These are phyloP conservation scores for Acleris sparsana DNA, from an alignment of 2,888 invertebrate species.

Conservation along the genomic window DNA sequence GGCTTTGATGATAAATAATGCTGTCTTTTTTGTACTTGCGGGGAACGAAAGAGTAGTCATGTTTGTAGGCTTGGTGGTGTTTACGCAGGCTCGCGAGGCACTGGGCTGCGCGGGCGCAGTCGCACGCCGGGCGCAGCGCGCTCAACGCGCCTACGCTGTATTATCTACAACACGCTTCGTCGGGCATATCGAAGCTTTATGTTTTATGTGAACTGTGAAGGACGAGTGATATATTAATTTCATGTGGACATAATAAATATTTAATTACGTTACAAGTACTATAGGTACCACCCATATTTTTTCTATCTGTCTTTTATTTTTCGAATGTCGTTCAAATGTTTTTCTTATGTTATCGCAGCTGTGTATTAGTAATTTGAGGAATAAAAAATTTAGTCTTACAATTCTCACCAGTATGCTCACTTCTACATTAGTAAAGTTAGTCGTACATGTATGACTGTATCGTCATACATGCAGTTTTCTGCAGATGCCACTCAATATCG, in stretches of 20 bases:
- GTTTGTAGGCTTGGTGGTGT: conserved; percentile 2
- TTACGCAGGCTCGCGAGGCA: conserved; percentile 14
- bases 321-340: too few relatives aligned
- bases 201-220: conserved; percentile 26
- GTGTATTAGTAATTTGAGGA: too few relatives aligned
- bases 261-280: neutral
- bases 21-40: conserved; percentile 7
- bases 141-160: conserved; percentile 33
- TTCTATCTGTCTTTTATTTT: too few relatives aligned
- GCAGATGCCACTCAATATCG: too few relatives aligned
- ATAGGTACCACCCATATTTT: too few relatives aligned
- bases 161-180: neutral
- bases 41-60: conserved; percentile 10
- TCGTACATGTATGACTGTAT: too few relatives aligned
- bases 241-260: conserved; percentile 18
- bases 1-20: conserved; percentile 4
- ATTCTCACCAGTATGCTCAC: too few relatives aligned
- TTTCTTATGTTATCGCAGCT: too few relatives aligned
- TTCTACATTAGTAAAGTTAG: too few relatives aligned
- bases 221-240: conserved; percentile 26
- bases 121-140: conserved; percentile 39
- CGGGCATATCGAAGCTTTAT: conserved; percentile 12
- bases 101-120: conserved; percentile 30
- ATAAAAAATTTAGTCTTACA: too few relatives aligned
- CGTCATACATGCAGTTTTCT: too few relatives aligned